Conservation (phyloP, 1,140 invertebrate genomes). For the Cydia amplana region DNA sequence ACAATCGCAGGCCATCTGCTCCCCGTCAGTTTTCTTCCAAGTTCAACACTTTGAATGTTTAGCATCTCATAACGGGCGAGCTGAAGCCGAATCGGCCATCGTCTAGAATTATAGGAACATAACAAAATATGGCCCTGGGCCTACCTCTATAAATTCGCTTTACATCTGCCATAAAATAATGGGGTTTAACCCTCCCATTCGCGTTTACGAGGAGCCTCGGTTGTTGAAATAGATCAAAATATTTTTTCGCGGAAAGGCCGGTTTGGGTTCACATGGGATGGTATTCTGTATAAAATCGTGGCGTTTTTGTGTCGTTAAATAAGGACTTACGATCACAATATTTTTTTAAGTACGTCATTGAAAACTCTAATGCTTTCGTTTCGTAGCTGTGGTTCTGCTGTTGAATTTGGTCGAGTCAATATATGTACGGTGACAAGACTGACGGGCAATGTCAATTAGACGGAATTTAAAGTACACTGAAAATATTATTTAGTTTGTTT, state of each 20-base stretch:
- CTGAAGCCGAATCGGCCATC: constrained; percentile 43
- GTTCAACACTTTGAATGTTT: constrained; percentile 13
- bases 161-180: constrained; percentile 74
- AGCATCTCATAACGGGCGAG: constrained; percentile 1
- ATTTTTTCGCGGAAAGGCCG: constrained; percentile 43
- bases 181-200: constrained; percentile 72
- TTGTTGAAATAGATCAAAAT: constrained; percentile 62
- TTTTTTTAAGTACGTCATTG: too few species aligned
- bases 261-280: constrained; percentile 37
- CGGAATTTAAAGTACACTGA: too few species aligned
- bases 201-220: constrained; percentile 65
- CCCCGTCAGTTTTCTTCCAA: neutral
- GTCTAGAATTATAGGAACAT: constrained; percentile 64
- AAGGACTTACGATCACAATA: too few species aligned
- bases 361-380: too few species aligned
- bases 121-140: constrained; percentile 61
- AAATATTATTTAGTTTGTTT: too few species aligned
- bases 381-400: too few species aligned
- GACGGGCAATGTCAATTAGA: too few species aligned
- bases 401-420: too few species aligned
- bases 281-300: neutral
- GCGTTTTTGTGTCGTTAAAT: neutral
- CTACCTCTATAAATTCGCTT: constrained; percentile 68
- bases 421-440: too few species aligned
- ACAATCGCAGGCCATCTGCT: neutral